phyloP scores from a whole-genome alignment of 2,113 vertebrate genomes.

The Chionis minor region DNA sequence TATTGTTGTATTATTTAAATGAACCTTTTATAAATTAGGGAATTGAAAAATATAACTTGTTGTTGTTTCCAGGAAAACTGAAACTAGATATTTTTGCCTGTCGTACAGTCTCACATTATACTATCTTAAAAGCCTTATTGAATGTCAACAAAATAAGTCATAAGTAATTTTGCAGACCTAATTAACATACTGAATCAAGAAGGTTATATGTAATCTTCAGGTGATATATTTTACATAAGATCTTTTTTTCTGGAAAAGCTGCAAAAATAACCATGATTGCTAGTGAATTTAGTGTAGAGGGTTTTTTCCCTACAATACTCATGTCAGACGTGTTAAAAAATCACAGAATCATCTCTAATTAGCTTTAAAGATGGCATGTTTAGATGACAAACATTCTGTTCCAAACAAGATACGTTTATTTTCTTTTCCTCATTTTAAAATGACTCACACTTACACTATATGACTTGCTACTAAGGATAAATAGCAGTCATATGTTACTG shows the following conservation, averaged over 20 bases:
- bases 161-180: neutral
- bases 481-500: neutral
- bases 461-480: neutral
- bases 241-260: neutral
- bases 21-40: neutral
- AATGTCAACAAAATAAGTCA: neutral
- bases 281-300: neutral
- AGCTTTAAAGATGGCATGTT: neutral
- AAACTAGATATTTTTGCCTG: neutral
- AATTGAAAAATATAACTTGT: neutral
- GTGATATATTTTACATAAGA: neutral
- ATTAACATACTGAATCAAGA: neutral
- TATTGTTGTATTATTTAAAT: neutral
- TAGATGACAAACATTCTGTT: neutral
- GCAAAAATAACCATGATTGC: neutral
- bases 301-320: neutral
- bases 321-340: neutral
- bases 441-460: too few relatives aligned
- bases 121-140: neutral
- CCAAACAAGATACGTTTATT: neutral
- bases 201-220: neutral
- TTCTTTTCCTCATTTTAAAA: neutral
- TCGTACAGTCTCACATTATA: neutral
- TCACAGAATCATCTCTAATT: neutral
- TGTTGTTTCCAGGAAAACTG: neutral